These are phyloP conservation scores for Cyaniris semiargus DNA, from an alignment of 2,888 invertebrate genomes.

Conservation along the genomic window DNA sequence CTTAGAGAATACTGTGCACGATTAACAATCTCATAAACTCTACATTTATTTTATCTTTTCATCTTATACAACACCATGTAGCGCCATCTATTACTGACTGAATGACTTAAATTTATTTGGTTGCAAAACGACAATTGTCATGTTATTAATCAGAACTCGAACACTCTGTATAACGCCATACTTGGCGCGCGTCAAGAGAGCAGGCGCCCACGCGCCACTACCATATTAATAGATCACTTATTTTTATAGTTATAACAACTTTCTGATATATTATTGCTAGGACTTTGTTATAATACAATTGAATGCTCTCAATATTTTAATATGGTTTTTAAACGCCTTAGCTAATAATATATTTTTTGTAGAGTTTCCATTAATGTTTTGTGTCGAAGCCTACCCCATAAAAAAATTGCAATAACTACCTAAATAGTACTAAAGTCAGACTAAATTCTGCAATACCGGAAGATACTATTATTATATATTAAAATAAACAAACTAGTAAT, in stretches of 20 bases:
- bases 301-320: too few relatives aligned
- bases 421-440: neutral
- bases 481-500: too few relatives aligned
- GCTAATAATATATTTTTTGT: too few relatives aligned
- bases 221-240: slow-evolving; percentile 42
- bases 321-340: too few relatives aligned
- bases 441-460: neutral
- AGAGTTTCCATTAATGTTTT: too few relatives aligned
- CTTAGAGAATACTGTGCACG: too few relatives aligned
- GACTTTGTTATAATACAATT: neutral
- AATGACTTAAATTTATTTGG: neutral
- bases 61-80: neutral
- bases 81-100: neutral
- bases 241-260: slow-evolving; percentile 36
- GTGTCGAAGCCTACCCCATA: neutral
- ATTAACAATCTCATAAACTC: too few relatives aligned
- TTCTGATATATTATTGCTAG: slow-evolving; percentile 32
- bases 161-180: slow-evolving; percentile 44
- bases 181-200: slow-evolving; percentile 45
- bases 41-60: too few relatives aligned
- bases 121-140: slow-evolving; percentile 31
- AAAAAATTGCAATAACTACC: too few relatives aligned
- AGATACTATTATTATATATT: too few relatives aligned
- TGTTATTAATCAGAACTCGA: slow-evolving; percentile 29
- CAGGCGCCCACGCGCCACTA: slow-evolving; percentile 44